These are phyloP conservation scores for Agrypnia vestita DNA, from an alignment of 1,140 invertebrate species.

Conservation along the genomic window DNA sequence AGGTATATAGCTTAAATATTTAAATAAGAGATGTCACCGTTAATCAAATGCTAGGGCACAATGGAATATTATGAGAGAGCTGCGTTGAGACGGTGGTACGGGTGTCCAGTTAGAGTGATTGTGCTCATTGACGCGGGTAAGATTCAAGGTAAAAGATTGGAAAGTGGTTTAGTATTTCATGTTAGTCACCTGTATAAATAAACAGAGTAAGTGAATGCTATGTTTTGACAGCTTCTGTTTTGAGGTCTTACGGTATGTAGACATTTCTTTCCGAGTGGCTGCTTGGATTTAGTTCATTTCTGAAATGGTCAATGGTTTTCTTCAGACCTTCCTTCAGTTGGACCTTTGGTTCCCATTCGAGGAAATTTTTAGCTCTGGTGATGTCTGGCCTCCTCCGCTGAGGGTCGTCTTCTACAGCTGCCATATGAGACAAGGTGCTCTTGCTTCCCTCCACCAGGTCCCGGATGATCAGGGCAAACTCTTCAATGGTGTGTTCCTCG, in stretches of 20 bases:
- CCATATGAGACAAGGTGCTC: slow-evolving; percentile 87
- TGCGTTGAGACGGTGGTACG: too few relatives aligned
- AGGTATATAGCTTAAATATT: too few relatives aligned
- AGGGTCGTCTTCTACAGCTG: slow-evolving; percentile 95
- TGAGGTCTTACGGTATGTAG: slow-evolving; percentile 60
- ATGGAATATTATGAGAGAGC: too few relatives aligned
- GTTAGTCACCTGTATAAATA: too few relatives aligned
- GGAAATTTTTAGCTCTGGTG: slow-evolving; percentile 84
- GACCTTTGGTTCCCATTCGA: slow-evolving; percentile 96
- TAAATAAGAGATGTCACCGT: too few relatives aligned
- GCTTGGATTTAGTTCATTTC: slow-evolving; percentile 85
- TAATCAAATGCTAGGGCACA: too few relatives aligned
- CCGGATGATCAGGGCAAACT: slow-evolving; percentile 96
- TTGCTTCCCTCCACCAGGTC: slow-evolving; percentile 85
- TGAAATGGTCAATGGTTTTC: slow-evolving; percentile 94
- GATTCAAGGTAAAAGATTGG: too few relatives aligned
- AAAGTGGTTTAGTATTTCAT: too few relatives aligned
- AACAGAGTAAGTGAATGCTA: not conserved
- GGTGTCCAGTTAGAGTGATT: too few relatives aligned
- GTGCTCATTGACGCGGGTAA: too few relatives aligned
- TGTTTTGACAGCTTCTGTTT: slow-evolving; percentile 27
- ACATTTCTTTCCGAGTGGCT: slow-evolving; percentile 65
- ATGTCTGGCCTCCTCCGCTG: slow-evolving; percentile 96
- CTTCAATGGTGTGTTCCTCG: slow-evolving; percentile 96
- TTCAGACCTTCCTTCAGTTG: slow-evolving; percentile 87